phyloP scores from a whole-genome alignment of 2,797 vertebrate species.

The Anas capensis region DNA sequence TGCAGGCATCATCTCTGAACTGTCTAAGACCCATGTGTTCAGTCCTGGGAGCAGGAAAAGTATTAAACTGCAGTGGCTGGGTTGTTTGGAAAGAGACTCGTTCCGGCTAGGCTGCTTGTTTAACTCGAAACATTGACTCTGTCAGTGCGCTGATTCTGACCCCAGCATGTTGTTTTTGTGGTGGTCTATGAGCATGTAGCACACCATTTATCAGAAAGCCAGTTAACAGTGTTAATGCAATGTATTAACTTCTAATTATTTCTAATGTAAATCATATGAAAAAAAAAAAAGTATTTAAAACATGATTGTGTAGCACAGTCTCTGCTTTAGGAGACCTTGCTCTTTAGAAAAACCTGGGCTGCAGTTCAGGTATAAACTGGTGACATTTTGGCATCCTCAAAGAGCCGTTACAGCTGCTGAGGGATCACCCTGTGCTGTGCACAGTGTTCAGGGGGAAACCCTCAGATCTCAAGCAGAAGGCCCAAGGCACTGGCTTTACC shows the following conservation, averaged over 20 bases:
- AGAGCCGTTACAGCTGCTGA: not conserved
- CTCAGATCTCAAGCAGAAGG: not conserved
- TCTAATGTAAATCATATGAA: not conserved
- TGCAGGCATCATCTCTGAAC: not conserved
- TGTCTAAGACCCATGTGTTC: not conserved
- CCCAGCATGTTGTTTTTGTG: not conserved
- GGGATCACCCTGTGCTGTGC: not conserved
- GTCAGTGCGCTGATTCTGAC: not conserved
- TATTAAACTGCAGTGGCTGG: accelerated
- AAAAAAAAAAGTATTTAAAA: not conserved
- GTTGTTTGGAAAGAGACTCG: not conserved
- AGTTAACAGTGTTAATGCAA: not conserved
- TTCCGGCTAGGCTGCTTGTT: not conserved
- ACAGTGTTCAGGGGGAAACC: not conserved
- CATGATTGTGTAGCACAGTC: not conserved
- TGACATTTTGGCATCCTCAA: not conserved
- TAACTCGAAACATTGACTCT: not conserved
- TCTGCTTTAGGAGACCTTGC: not conserved
- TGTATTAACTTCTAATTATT: not conserved
- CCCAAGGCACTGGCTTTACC: not conserved
- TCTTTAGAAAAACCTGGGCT: not conserved
- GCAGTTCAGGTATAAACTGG: not conserved
- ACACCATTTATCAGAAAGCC: not conserved
- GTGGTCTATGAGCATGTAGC: accelerated
- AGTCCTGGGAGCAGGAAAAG: not conserved